phyloP scores from a whole-genome alignment of 2,888 invertebrate species.

The Monoplex corrugatus region DNA sequence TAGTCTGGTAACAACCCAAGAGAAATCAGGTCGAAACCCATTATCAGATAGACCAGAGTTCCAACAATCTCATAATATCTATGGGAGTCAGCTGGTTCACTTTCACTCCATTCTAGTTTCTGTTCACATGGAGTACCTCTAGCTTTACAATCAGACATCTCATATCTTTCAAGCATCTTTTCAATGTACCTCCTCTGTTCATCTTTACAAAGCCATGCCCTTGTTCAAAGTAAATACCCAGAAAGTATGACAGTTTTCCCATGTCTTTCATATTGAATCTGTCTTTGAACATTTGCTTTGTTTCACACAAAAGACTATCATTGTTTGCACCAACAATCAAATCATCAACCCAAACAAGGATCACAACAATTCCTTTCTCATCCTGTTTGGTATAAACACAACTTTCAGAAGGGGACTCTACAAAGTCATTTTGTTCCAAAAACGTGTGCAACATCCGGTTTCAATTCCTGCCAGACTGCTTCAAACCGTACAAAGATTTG shows the following conservation, averaged over 20 bases:
- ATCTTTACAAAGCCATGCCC: conserved; percentile 25
- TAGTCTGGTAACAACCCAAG: conserved; percentile 43
- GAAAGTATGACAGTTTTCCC: conserved; percentile 49
- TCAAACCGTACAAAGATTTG: background rate
- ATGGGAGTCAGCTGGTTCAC: background rate
- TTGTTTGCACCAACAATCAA: conserved; percentile 50
- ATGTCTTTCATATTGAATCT: conserved; percentile 56
- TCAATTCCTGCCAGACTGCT: conserved; percentile 23
- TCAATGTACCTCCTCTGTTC: conserved; percentile 41
- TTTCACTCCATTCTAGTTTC: background rate
- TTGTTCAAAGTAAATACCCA: conserved; percentile 54
- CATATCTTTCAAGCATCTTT: conserved; percentile 34
- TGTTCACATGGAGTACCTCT: conserved; percentile 48
- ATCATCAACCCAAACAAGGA: conserved; percentile 36
- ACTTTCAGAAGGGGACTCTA: background rate
- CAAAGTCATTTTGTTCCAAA: conserved; percentile 40
- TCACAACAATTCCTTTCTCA: too few species aligned
- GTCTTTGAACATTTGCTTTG: background rate
- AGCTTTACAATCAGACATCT: conserved; percentile 46
- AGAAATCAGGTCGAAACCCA: conserved; percentile 47
- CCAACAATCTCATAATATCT: conserved; percentile 27
- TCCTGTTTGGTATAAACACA: too few species aligned
- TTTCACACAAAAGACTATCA: conserved; percentile 41
- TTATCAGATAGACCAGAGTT: conserved; percentile 49
- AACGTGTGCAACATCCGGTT: background rate